Base-by-base conservation (phyloP, 2,113 vertebrate species). In the Paralichthys olivaceus region DNA sequence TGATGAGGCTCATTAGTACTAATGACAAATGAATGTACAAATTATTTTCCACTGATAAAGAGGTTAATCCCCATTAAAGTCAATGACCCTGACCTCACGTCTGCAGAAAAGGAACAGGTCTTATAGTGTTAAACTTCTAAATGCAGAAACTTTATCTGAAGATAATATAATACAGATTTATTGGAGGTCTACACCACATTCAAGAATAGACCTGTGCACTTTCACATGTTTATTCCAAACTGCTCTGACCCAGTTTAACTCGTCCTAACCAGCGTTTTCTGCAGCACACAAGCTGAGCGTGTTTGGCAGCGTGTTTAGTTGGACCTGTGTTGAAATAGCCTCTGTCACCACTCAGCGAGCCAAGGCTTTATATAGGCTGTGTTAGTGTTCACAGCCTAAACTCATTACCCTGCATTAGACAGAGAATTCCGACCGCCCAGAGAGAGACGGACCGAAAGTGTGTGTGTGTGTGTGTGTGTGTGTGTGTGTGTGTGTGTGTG, bases 341-440 rank as follows among this genome's bases (percentile, higher is more conserved):
- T 68, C 63, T 77, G 82, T 85, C 75, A 69, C 66, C 63, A 60
- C 75, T 85, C 73, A 60, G 43, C 45, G 67, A 75, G 68, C 76
- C 57, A 56, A 59, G 45, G 71, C 82, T 89, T 88, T 89, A 88
- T 87, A 79, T 84, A 85, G 91, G 78, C 85, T 80, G 58, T 86
- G 87, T 90, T 87, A 75, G 77, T 80, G 74, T 89, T 85, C 75
- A 65, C 65, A 78, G 79, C 86, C 75, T 90, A 85, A 93, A 91
- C 89, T 83, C 87, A 83, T 88, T 85, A 83, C 71, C 72, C 79
- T 72, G 77, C 57, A 26, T 84, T 66, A 69, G 32, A 81, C 54
- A 25, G 45, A 77, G 79, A 65, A 23, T 59, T 69, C 29, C 79
- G 81, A 81, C 80, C 70, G 11, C 80, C 71, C 57, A 83, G 49